Evolutionary conservation across 2,113 vertebrate genomes (phyloP).

Genomic region (Micronisus gabar): DNA sequence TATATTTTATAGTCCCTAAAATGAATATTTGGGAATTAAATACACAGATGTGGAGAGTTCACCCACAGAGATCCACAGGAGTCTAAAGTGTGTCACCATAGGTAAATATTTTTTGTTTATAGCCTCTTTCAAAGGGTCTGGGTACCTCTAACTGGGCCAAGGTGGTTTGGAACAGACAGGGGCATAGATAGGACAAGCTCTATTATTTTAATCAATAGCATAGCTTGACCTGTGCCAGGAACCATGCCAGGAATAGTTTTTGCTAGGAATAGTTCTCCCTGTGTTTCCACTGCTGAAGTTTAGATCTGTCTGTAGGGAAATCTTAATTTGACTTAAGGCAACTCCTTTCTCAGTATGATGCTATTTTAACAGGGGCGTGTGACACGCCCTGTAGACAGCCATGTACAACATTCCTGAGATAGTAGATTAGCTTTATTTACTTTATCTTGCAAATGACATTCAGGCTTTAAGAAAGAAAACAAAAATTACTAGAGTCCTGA

Average conservation of each 20-base stretch:
- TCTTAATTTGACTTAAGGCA: not conserved
- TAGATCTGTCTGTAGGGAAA: not conserved
- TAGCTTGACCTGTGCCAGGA: not conserved
- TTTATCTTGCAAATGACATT: not conserved
- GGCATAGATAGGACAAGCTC: not conserved
- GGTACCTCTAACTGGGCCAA: not conserved
- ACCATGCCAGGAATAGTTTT: not conserved
- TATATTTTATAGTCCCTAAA: not conserved
- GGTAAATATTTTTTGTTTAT: not conserved
- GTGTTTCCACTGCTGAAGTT: not conserved
- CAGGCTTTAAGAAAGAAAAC: not conserved
- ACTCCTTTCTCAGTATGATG: not conserved
- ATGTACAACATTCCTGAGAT: not conserved
- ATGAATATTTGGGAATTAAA: not conserved
- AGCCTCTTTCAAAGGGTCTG: not conserved
- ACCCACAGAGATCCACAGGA: fast-evolving
- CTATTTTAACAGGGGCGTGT: not conserved
- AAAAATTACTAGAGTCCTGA: not conserved
- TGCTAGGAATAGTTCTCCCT: not conserved
- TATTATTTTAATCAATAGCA: not conserved
- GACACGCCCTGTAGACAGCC: not conserved
- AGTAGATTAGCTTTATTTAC: not conserved
- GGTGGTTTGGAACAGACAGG: not conserved
- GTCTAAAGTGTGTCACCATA: not conserved
- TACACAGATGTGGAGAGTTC: not conserved